Percentiles rank a stretch among this genome's conserved stretches.
Evolutionary conservation across 2,888 invertebrate species (phyloP).

Genomic region (Thera britannica): DNA sequence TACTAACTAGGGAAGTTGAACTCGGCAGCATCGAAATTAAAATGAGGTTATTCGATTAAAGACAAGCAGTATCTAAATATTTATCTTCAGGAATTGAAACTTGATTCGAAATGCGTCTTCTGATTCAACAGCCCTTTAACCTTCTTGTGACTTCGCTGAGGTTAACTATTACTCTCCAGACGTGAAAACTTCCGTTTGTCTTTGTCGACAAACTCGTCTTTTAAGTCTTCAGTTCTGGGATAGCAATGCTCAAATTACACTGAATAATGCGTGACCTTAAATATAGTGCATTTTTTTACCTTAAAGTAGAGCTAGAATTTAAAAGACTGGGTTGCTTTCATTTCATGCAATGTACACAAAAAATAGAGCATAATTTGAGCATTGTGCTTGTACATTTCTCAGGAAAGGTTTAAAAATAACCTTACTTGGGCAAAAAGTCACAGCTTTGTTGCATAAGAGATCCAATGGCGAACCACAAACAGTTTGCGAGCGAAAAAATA

Average conservation of each 20-base stretch:
- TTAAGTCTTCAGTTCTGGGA: slow-evolving; percentile 33
- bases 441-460: slow-evolving; percentile 98
- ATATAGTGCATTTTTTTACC: background rate
- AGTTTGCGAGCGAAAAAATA: slow-evolving; percentile 96
- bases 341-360: background rate
- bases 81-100: slow-evolving; percentile 45
- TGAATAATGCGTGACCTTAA: slow-evolving; percentile 10
- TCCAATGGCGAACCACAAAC: slow-evolving; percentile 98
- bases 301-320: background rate
- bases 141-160: slow-evolving; percentile 77
- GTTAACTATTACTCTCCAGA: slow-evolving; percentile 66
- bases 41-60: slow-evolving; percentile 37
- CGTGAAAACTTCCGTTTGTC: slow-evolving; percentile 46
- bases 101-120: slow-evolving; percentile 50
- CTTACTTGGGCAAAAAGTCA: slow-evolving; percentile 97
- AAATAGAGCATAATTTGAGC: slow-evolving; percentile 11
- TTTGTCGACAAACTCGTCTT: too few species aligned
- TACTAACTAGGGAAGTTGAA: slow-evolving; percentile 38
- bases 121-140: slow-evolving; percentile 52
- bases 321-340: background rate
- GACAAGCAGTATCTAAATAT: slow-evolving; percentile 39
- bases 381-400: slow-evolving; percentile 29
- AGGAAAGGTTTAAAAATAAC: slow-evolving; percentile 52
- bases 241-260: slow-evolving; percentile 19
- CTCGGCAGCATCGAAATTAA: slow-evolving; percentile 27